Base-by-base conservation (phyloP, 2,797 vertebrate genomes). In the Melopsittacus undulatus region DNA sequence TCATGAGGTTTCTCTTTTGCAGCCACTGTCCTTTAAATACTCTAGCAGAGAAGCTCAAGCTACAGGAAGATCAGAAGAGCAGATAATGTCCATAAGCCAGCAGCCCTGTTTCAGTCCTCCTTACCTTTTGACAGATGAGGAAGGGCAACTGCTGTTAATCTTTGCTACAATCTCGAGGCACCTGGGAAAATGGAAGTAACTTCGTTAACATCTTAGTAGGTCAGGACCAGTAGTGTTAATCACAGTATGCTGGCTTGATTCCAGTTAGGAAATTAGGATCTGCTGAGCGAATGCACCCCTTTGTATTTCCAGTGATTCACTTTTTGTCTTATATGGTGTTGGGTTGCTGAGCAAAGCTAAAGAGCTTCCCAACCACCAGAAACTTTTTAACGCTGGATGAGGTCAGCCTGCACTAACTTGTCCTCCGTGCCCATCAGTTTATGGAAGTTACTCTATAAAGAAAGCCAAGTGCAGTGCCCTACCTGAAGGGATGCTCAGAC, bases 121-220 rank as follows among this genome's bases (percentile, higher is more conserved):
- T 78, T 78, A 66, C 45, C 5, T 3, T 87, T 77, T 92, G 73
- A 83, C 43, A 83, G n/a, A 70, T 85, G 43, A 48, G 79, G 57
- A 91, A 91, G 29, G 48, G 45, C 75, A 95, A 24, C 36, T 74
- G 74, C 87, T 91, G n/a, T 46, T 92, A 62, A 95, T 95, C 89
- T 90, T 70, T 84, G 34, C 64, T 88, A 8, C 42, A 32, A 49
- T 89, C 79, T 90, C 40, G 85, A 87, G 68, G 74, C 87, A 81
- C 30, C 9, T 36, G 52, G 56, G 67, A 83, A 95, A 89, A 75
- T 24, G 32, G 68, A 90, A 94, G 52, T 49, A 42, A 38, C 75
- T 73, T 94, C 78, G 93, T 77, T 62, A 68, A 68, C 32, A 8
- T 68, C 10, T 69, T 84, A 86, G 27, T 72, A 63, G 86, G 51